phyloP scores from a whole-genome alignment of 2,888 invertebrate species.

The Platycheirus albimanus region DNA sequence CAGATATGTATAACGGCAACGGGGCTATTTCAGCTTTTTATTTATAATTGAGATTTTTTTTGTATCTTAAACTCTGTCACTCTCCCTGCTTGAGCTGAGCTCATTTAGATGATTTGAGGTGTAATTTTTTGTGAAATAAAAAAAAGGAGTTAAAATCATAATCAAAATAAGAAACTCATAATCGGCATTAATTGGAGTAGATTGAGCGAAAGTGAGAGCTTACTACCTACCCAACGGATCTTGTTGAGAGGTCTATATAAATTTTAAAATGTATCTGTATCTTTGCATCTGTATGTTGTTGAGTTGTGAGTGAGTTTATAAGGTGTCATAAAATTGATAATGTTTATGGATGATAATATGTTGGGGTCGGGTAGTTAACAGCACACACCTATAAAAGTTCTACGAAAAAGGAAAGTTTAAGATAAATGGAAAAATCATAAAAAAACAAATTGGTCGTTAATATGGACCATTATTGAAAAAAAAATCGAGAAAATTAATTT shows the following conservation, averaged over 20 bases:
- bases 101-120: too few species aligned
- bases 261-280: too few species aligned
- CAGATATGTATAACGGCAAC: conserved; percentile 9
- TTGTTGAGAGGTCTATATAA: conserved; percentile 11
- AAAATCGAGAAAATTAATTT: background rate
- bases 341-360: conserved; percentile 12
- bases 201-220: conserved; percentile 51
- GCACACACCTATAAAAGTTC: conserved; percentile 3
- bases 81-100: background rate
- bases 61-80: background rate
- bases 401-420: conserved; percentile 5
- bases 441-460: background rate
- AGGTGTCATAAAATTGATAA: conserved; percentile 27
- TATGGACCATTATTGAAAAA: background rate
- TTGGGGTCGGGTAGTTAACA: background rate
- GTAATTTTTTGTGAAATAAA: too few species aligned
- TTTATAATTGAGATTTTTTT: conserved; percentile 53
- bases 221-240: background rate
- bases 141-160: conserved; percentile 19
- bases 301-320: conserved; percentile 7
- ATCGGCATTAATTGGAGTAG: conserved; percentile 35
- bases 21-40: conserved; percentile 55
- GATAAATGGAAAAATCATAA: background rate
- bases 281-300: too few species aligned
- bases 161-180: conserved; percentile 47